A percentile compares a stretch with the other conserved stretches of the same genome.
Conservation (phyloP, 2,888 invertebrate species). For the Epistrophella euchroma region DNA sequence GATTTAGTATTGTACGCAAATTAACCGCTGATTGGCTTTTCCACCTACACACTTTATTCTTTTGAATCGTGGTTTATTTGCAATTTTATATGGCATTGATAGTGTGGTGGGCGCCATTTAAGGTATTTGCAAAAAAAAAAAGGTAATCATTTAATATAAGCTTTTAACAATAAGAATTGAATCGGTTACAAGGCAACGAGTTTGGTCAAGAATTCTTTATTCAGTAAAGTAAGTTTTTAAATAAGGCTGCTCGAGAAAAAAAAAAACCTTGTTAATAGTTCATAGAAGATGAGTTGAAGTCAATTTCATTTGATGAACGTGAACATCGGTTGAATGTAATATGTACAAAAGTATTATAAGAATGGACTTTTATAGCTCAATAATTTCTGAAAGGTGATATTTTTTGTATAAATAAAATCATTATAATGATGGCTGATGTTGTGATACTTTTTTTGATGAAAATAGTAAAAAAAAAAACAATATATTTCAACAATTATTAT, state of each 20-base stretch:
- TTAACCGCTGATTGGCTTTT: slow-evolving; percentile 30
- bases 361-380: no score
- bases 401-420: no score
- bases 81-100: slow-evolving; percentile 32
- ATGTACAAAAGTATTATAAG: no score
- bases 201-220: slow-evolving; percentile 8
- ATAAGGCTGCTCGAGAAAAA: no score
- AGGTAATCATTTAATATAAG: not conserved
- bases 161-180: slow-evolving; percentile 9
- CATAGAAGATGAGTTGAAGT: slow-evolving; percentile 13
- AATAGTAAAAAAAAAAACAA: no score
- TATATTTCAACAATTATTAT: no score
- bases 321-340: no score
- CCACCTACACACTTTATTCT: slow-evolving; percentile 45
- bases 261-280: slow-evolving; percentile 4
- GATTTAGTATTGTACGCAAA: slow-evolving; percentile 23
- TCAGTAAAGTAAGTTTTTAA: no score
- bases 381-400: no score
- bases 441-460: no score
- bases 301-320: no score
- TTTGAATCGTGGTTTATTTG: slow-evolving; percentile 20
- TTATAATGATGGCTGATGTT: no score
- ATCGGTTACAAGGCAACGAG: slow-evolving; percentile 32
- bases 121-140: slow-evolving; percentile 11
- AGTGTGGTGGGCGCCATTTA: slow-evolving; percentile 37